Base-by-base conservation (phyloP, 2,113 vertebrate species). In the Protomyctophum bolini region DNA sequence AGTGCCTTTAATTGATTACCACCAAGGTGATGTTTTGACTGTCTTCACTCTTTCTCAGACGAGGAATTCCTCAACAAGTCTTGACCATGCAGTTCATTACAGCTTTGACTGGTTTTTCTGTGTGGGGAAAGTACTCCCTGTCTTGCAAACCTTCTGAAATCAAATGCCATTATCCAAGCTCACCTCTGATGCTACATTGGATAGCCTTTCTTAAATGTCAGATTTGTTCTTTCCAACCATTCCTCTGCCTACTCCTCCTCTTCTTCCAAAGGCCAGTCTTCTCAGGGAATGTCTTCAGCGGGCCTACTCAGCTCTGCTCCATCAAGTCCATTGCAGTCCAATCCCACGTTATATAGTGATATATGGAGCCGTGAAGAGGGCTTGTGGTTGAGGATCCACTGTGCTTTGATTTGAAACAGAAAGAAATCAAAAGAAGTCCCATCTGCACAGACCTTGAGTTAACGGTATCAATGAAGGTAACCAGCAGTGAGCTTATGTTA, bases 211-310 rank as follows among this genome's bases (percentile, higher is more conserved):
- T 45, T 77, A 77, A 89, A 88, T 85, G 87, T 87, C 86, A 84
- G 72, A 67, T 83, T 77, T 54, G 50, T 74, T 79, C 73, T 78
- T 80, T 79, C 76, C 68, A 15, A 70, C 77, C 75, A 29, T 41
- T 73, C 66, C 56, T 68, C 78, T 50, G 68, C 79, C 83, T 81
- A 81, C 79, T 85, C 21, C 79, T 85, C 75, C 69, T 71, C 68
- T 80, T 83, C 68, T 72, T 14, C 69, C 82, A 78, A 88, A 88
- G 82, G 82, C 73, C 84, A 70, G 61, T 63, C 78, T 86, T 84
- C 73, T 84, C 75, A 41, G 70, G 69, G 61, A 83, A 77, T 76
- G 57, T 50, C 62, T 76, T 71, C 64, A 57, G 41, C 6, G 50
- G 77, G 76, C 83, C 73, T 75, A 83, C 76, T 73, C 76, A 66